phyloP scores from a whole-genome alignment of 1,140 invertebrate species.

The Cydia amplana region DNA sequence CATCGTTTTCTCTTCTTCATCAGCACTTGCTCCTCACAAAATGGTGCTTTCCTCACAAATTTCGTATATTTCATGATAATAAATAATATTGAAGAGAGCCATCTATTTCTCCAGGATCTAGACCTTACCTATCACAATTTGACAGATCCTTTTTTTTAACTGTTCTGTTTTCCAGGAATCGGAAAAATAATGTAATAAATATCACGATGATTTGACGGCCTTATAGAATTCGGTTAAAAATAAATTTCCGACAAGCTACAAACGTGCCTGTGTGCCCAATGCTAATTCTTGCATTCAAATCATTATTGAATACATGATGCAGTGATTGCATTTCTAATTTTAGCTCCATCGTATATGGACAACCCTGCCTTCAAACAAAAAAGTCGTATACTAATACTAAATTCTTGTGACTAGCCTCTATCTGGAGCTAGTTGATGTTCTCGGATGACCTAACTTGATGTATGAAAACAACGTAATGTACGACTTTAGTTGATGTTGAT shows the following conservation, averaged over 20 bases:
- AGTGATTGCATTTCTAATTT: conserved; percentile 14
- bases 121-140: no score
- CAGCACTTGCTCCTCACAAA: no score
- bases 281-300: not conserved
- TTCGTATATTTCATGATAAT: no score
- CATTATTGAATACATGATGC: not conserved
- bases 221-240: not conserved
- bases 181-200: no score
- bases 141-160: no score
- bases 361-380: not conserved
- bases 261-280: not conserved
- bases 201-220: no score
- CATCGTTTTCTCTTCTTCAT: no score
- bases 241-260: not conserved
- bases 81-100: no score
- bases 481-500: not conserved
- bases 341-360: not conserved
- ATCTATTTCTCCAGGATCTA: no score
- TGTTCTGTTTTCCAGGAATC: no score
- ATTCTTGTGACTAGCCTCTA: not conserved
- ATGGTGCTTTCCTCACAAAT: no score
- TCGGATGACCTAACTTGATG: not conserved
- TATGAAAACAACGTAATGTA: not conserved
- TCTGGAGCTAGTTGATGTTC: not conserved
- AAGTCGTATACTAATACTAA: not conserved